phyloP scores from a whole-genome alignment of 2,888 invertebrate genomes.

The Epistrophe grossulariae region DNA sequence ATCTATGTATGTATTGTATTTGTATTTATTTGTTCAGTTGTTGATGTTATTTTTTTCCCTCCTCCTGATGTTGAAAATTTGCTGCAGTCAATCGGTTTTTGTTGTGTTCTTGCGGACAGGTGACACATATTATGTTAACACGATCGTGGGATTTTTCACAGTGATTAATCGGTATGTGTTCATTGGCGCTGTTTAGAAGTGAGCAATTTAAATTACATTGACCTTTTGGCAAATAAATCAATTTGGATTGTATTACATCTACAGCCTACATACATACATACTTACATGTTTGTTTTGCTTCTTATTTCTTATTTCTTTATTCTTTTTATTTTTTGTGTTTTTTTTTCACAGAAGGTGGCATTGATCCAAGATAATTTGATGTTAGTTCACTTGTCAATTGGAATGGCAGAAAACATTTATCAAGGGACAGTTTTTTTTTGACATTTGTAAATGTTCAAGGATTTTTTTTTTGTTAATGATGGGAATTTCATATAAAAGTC shows the following conservation, averaged over 20 bases:
- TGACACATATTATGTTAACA: conserved; percentile 43
- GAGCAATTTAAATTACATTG: conserved; percentile 47
- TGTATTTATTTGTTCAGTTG: conserved; percentile 9
- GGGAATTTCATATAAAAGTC: too few relatives aligned
- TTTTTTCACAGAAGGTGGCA: conserved; percentile 13
- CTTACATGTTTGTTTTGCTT: not conserved
- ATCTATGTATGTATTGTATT: not conserved
- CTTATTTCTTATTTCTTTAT: too few relatives aligned
- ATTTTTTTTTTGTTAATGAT: not conserved
- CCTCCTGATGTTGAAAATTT: not conserved
- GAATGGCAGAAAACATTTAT: conserved; percentile 6
- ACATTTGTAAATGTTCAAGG: not conserved
- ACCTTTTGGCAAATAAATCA: conserved; percentile 32
- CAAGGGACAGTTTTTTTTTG: not conserved
- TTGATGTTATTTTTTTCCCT: not conserved
- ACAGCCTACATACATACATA: not conserved
- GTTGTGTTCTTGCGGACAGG: conserved; percentile 37
- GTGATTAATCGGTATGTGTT: conserved; percentile 48
- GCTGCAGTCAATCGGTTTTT: conserved; percentile 10
- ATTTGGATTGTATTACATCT: conserved; percentile 8
- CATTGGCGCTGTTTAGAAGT: conserved; percentile 32
- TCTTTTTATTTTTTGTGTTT: not conserved
- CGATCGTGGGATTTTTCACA: conserved; percentile 48
- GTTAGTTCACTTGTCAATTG: conserved; percentile 3
- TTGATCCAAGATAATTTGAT: not conserved